Conservation (phyloP, 2,888 invertebrate species). For the Tiphia femorata region DNA sequence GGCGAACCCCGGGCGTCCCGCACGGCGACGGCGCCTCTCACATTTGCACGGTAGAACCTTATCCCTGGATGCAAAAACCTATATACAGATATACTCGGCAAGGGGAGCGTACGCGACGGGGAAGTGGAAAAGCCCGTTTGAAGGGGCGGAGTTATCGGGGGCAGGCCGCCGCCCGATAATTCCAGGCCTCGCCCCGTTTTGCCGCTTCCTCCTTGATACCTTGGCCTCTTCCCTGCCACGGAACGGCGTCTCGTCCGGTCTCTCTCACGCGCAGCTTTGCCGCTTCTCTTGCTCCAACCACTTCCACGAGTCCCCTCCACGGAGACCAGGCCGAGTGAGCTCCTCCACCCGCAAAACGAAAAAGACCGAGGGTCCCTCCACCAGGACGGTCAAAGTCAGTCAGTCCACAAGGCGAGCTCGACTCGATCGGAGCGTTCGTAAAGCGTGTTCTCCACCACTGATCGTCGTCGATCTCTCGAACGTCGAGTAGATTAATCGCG, state of each 20-base stretch:
- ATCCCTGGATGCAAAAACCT: constrained; percentile 48
- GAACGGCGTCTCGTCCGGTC: constrained; percentile 18
- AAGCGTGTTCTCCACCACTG: constrained; percentile 12
- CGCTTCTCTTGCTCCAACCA: constrained; percentile 1
- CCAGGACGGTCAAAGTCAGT: constrained; percentile 55
- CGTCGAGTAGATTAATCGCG: no score
- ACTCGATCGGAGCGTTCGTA: constrained; percentile 48
- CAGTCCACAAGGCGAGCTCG: constrained; percentile 67
- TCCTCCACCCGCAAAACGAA: constrained; percentile 52
- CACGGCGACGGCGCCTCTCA: constrained; percentile 9
- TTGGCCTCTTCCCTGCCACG: background rate
- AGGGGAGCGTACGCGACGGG: constrained; percentile 15
- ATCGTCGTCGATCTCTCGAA: background rate
- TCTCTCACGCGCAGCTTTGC: background rate
- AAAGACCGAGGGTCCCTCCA: constrained; percentile 52
- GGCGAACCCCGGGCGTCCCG: background rate
- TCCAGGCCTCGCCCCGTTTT: constrained; percentile 38
- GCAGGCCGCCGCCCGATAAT: constrained; percentile 23
- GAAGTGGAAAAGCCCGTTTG: constrained; percentile 12
- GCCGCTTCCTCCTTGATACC: constrained; percentile 28
- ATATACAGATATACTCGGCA: no score
- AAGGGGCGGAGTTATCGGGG: constrained; percentile 28
- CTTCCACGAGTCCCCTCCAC: background rate
- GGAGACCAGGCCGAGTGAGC: no score
- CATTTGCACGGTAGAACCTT: constrained; percentile 48